A percentile compares a stretch with the other conserved stretches of the same genome.
Conservation (phyloP, 1,140 invertebrate species). For the Saccostrea cuccullata region DNA sequence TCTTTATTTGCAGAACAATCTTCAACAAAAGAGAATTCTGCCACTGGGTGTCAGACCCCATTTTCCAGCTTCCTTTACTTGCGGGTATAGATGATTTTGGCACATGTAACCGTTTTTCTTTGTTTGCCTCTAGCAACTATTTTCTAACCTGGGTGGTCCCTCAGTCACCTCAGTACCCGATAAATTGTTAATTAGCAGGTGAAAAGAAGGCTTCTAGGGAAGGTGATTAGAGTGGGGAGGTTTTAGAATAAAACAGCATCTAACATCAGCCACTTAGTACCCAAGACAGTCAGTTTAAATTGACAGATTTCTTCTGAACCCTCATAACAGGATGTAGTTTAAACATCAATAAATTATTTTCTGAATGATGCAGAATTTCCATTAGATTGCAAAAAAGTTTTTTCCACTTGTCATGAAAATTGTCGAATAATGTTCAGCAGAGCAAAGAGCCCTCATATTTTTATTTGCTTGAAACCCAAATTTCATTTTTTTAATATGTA, state of each 20-base stretch:
- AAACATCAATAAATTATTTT: slow-evolving; percentile 34
- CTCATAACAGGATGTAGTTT: slow-evolving; percentile 17
- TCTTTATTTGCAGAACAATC: slow-evolving; percentile 1
- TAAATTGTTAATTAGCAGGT: slow-evolving; percentile 25
- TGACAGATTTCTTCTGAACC: background rate
- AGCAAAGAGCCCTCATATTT: background rate
- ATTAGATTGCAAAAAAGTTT: background rate
- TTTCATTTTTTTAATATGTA: background rate
- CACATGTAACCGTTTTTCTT: background rate
- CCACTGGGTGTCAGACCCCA: slow-evolving; percentile 15
- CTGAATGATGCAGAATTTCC: slow-evolving; percentile 22
- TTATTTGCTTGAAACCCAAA: background rate
- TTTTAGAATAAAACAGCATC: background rate
- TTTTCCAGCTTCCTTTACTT: slow-evolving; percentile 10
- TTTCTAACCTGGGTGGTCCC: slow-evolving; percentile 18
- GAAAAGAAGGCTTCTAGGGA: background rate
- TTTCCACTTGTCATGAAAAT: background rate
- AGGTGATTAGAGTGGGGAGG: background rate
- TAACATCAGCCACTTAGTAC: background rate
- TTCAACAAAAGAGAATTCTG: slow-evolving; percentile 20
- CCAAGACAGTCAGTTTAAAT: background rate
- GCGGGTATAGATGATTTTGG: background rate
- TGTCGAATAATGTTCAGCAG: slow-evolving; percentile 14
- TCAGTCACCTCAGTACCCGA: slow-evolving; percentile 11
- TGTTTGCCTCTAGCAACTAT: slow-evolving; percentile 16